Evolutionary conservation across 2,113 vertebrate species (phyloP), one percentile per base, ranked within the genome.

Genomic region (Phrynocephalus versicolor): DNA sequence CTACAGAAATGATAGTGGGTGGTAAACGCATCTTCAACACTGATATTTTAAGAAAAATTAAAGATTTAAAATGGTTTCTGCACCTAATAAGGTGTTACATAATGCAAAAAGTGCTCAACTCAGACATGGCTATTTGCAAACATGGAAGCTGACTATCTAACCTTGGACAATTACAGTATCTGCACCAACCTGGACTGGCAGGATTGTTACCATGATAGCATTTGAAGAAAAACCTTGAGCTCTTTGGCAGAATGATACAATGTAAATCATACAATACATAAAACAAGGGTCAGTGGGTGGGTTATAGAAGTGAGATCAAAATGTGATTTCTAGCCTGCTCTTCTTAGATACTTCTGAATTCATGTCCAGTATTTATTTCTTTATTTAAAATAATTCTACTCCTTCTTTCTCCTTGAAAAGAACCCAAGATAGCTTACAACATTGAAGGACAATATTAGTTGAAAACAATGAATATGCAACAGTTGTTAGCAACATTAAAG

Each of bases 1-100:
- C 82, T 19, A 23, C 51, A 85, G 85, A 92, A 90, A 79, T 81
- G 27, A 60, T 67, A 69, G 3, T 89, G 45, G 71, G 76, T 85
- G 0, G 85, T 89, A 86, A 88, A 85, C 67, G 69, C 86, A 85
- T 90, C 87, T 77, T 64, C 65, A 86, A 5, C 21, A 67, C 64
- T 30, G 25, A 37, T 83, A 88, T 0, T 93, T 89, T 86, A 89
- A 39, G 51, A 84, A 64, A 86, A 69, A 69, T 58, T 3, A 70
- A 71, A 72, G 84, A 79, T 87, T 90, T 80, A 79, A 71, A 73
- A 85, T 81, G 81, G n/a, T 37, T 74, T 86, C 62, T 13, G 55
- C 30, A 81, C 71, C 78, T 33, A 79, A 25, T 57, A 2, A 9
- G 75, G 80, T 70, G 82, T 23, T 62, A 74, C 70, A 14, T 27